Evolutionary conservation across 1,140 invertebrate genomes (phyloP).

Genomic region (Pseudomyrmex gracilis): DNA sequence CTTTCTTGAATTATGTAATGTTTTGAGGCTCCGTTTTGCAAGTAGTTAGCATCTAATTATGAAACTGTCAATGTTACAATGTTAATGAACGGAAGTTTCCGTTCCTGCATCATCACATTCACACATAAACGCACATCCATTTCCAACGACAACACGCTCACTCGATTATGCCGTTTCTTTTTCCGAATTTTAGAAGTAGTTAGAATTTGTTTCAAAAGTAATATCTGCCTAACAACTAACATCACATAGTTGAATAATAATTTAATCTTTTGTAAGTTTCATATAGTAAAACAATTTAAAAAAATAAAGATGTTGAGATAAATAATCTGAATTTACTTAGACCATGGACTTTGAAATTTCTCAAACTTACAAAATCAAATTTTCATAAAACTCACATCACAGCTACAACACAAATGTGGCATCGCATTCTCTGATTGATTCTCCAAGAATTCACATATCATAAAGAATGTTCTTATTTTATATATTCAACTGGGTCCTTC

Average conservation of each 20-base stretch:
- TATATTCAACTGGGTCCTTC: constrained; percentile 30
- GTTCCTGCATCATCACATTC: background rate
- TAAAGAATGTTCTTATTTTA: background rate
- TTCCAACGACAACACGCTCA: background rate
- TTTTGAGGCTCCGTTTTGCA: background rate
- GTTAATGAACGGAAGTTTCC: constrained; percentile 49
- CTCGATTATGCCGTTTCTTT: background rate
- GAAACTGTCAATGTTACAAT: background rate
- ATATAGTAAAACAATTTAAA: background rate
- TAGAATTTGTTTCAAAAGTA: too few species aligned
- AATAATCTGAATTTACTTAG: background rate
- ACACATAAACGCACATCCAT: background rate
- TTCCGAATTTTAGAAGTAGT: background rate
- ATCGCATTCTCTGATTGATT: background rate
- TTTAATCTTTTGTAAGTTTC: background rate
- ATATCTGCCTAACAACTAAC: too few species aligned
- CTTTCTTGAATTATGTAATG: too few species aligned
- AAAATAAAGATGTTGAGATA: background rate
- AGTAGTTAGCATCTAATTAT: background rate
- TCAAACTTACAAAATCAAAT: background rate
- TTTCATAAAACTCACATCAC: background rate
- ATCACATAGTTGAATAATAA: background rate
- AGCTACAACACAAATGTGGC: background rate
- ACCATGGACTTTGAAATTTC: background rate
- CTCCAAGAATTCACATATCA: background rate